Evolutionary conservation across 2,113 vertebrate genomes (phyloP), one percentile per base, ranked within the genome.

Genomic region (Cyphomyrus plagiostoma): DNA sequence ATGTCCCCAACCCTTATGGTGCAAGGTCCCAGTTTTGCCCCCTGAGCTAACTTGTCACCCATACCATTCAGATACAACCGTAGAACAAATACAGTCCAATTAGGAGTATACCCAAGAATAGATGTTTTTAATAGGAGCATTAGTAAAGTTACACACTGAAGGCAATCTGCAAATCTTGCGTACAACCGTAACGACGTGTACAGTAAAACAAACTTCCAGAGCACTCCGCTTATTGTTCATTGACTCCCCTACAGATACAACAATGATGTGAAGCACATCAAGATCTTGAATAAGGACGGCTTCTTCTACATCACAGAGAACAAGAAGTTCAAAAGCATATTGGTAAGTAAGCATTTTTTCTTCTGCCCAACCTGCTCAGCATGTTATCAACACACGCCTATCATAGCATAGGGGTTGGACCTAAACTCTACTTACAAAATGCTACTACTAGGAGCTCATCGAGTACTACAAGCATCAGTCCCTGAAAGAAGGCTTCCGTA

Each of bases 181-280:
- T 10, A 7, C 39, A 7, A 77, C 70, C 70, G 0, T 9, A 39
- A 35, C 3, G 15, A 77, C 30, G 1, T 77, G 70, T 74, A 4
- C 88, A 86, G 91, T 93, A 92, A 91, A 92, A 93, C 94, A 49
- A 94, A 92, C 95, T 96, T 96, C 95, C 95, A 52, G 93, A 93
- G 92, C 94, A 96, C 96, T 96, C 94, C 95, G 95, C 96, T 96
- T 93, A 95, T 96, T 95, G 95, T 95, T 95, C 96, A 95, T 96
- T 96, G 93, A 91, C 74, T 97, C 93, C 95, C 95, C 23, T 94
- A 92, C 97, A 99, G 98, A 97, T 98, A 97, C 95, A 98, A 98
- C 94, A 97, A 98, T 0, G 97, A 98, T 96, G 97, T 99, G 95
- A 99, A 97, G 93, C 98, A 99, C 96, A 99, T 99, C 95, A 99